Conservation (phyloP, 2,797 vertebrate genomes). For the Pteropus rufus region DNA sequence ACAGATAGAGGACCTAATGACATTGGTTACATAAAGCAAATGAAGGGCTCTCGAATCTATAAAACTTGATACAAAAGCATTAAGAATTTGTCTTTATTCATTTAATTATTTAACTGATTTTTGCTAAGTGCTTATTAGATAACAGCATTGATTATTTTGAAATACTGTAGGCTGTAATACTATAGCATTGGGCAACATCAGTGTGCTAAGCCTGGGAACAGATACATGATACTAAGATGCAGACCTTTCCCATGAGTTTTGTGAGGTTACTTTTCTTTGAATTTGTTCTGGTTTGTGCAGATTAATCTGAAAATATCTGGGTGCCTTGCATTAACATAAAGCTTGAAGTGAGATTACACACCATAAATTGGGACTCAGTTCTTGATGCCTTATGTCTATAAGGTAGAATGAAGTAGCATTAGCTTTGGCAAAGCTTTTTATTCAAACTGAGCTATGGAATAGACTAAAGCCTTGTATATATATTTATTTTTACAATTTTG, state of each 20-base stretch:
- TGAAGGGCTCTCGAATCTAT: background rate
- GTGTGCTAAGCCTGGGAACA: background rate
- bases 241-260: background rate
- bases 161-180: background rate
- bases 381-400: background rate
- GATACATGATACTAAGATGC: background rate
- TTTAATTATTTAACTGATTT: conserved; percentile 22
- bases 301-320: background rate
- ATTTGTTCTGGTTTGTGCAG: background rate
- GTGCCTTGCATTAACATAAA: background rate
- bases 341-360: background rate
- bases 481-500: background rate
- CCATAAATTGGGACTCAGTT: background rate
- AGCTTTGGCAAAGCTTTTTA: background rate
- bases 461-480: background rate
- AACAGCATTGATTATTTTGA: background rate
- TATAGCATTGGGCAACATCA: background rate
- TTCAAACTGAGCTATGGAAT: background rate
- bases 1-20: background rate
- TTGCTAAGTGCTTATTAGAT: background rate
- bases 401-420: background rate
- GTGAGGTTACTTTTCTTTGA: background rate
- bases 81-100: background rate
- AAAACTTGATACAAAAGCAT: background rate
- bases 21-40: background rate